Evolutionary conservation across 2,797 vertebrate genomes (phyloP), one percentile per base, ranked within the genome.

Genomic region (Spondyliosoma cantharus): DNA sequence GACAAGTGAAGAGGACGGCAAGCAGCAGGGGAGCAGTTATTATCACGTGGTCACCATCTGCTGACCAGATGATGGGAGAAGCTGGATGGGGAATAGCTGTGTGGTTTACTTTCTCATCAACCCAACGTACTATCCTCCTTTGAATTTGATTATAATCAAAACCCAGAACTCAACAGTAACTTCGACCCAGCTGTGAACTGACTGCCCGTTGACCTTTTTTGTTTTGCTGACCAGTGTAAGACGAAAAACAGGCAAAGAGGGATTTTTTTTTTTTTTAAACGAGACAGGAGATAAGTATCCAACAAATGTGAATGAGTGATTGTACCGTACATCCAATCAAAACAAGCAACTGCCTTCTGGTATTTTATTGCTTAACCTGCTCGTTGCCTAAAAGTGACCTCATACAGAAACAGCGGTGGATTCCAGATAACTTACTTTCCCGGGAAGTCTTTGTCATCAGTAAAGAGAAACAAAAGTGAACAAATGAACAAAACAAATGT

Each of bases 1-100:
- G 56, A 78, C 71, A 77, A 90, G 80, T 76, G 62, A 61, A 88
- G 37, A 60, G 74, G 79, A 82, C 79, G 71, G 48, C 71, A 67
- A 85, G 76, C 87, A 54, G 60, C 78, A 58, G 79, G 84, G 82
- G 80, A 86, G 27, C 53, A 77, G 54, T 78, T 52, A 79, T 64
- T 57, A 57, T 87, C 85, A 90, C 92, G 78, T 89, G 89, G 25
- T 57, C 70, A 59, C 64, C 88, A 90, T 37, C 37, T 37, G 37
- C 37, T 37, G 37, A 37, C 37, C 37, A 37, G 37, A 37, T 37
- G 72, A 85, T 88, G 86, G 76, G 65, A 83, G 37, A 77, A 61
- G 22, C 50, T 49, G 70, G 65, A 77, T 15, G 7, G 27, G 58
- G 81, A 72, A 74, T 32, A 17, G 54, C 74, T 74, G 42, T 53